Base-by-base conservation (phyloP, 2,888 invertebrate species). In the Dryobota labecula region DNA sequence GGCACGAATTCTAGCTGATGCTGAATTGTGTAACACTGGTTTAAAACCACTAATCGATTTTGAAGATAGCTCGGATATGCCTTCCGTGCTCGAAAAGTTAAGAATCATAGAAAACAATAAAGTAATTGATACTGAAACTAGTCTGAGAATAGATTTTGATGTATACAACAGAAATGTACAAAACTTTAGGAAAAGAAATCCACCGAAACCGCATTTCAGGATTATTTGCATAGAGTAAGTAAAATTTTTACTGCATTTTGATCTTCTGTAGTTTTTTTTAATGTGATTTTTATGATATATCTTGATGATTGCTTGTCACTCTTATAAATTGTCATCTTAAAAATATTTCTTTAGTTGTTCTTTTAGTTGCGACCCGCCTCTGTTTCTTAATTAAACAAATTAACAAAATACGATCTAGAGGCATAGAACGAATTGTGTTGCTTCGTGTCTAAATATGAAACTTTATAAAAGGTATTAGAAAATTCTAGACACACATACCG, bases 211-310 rank as follows among this genome's bases (percentile, higher is more conserved):
- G 9, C 93, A 95, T 81, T 96, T 95, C 68, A 91, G 95, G 77
- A 82, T 96, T 36, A 84, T 94, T 47, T 94, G 96, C 78, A 62
- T 94, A 2, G 88, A 92, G 96, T 96, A 88, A 94, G 95, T 94
- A 84, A 2, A 68, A 3, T 58, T 27, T 27, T 65, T 9, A 45
- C 6, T 41, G 4, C 13, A 9, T 51, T 24, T 24, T 15, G 2
- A 20, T 20, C 18, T 49, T 33, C 0, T 33, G n/a, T 47, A 27
- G 4, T 11, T 62, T 27, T 36, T 54, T n/a, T n/a, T n/a, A n/a
- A n/a, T n/a, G n/a, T n/a, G n/a, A 36, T 27, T 36, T 36, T 63
- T 18, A 20, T 49, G 24, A 13, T 13, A 49, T 24, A 41, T 57
- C 36, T 36, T 38, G 57, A 38, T 38, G 8, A 38, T 38, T 24